A percentile compares a stretch with the other conserved stretches of the same genome.
Conservation (phyloP, 2,113 vertebrate genomes). For the Acanthochromis polyacanthus region DNA sequence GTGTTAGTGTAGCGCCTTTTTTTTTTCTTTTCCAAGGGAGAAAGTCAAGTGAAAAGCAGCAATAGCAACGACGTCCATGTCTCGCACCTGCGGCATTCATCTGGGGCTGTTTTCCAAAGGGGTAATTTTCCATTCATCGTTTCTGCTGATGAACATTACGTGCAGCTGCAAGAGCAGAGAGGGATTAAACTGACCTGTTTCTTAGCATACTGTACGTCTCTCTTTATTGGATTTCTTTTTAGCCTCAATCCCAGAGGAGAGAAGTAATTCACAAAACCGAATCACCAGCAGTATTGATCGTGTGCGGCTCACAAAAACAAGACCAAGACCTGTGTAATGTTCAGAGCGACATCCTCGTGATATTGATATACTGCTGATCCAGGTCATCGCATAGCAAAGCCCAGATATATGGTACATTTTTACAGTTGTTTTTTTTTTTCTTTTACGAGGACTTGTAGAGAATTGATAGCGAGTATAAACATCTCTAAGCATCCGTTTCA, state of each 20-base stretch:
- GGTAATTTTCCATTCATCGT: conserved; percentile 38
- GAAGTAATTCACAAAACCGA: conserved; percentile 50
- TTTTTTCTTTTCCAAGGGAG: neutral
- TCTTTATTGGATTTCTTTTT: conserved; percentile 57
- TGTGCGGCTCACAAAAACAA: conserved; percentile 12
- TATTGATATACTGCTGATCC: conserved; percentile 38
- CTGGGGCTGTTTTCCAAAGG: conserved; percentile 13
- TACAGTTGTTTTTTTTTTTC: conserved; percentile 1
- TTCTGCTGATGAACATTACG: conserved; percentile 33
- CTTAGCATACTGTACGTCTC: conserved; percentile 27
- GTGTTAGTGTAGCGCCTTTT: neutral
- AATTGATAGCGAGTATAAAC: conserved; percentile 14
- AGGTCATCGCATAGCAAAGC: neutral
- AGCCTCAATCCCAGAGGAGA: conserved; percentile 11
- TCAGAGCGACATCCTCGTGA: conserved; percentile 16
- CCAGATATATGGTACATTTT: conserved; percentile 14
- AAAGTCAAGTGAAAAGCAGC: conserved; percentile 8
- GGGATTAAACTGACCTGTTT: conserved; percentile 55
- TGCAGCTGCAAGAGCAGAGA: conserved; percentile 18
- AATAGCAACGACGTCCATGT: conserved; percentile 2
- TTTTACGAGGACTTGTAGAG: neutral
- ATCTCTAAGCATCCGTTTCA: conserved; percentile 5
- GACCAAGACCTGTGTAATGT: neutral
- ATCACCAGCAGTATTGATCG: conserved; percentile 45
- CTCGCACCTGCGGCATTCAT: conserved; percentile 33